These are phyloP conservation scores for Proisotoma minuta DNA, from an alignment of 2,888 invertebrate genomes.

Conservation along the genomic window DNA sequence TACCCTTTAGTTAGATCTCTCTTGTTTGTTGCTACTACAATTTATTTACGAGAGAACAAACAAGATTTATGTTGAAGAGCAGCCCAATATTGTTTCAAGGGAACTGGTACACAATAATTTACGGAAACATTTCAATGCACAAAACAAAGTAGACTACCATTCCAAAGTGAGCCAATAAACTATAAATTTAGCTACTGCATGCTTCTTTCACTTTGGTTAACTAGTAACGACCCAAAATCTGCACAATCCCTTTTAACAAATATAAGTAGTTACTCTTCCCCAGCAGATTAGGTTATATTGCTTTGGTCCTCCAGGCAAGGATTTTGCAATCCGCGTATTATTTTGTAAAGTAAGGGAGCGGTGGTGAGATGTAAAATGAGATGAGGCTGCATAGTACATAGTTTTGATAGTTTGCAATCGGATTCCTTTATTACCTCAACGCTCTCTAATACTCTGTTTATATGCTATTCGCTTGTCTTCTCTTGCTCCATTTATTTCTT, in stretches of 20 bases:
- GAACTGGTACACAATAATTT: slow-evolving; percentile 13
- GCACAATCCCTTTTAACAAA: no score
- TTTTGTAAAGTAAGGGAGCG: no score
- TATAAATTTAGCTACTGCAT: background rate
- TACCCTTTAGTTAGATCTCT: background rate
- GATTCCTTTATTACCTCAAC: background rate
- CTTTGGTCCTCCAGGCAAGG: no score
- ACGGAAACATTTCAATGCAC: slow-evolving; percentile 12
- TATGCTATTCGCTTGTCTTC: background rate
- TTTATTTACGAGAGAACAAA: no score
- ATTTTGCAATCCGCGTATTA: no score
- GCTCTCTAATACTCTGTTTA: background rate
- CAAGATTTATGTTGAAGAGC: slow-evolving; percentile 12
- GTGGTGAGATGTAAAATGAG: no score
- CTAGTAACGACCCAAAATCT: background rate
- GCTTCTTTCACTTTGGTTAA: no score
- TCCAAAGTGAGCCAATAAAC: background rate
- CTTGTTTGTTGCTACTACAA: no score
- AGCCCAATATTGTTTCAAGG: slow-evolving; percentile 6
- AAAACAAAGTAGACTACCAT: background rate
- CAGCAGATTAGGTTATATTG: no score
- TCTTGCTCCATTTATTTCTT: slow-evolving; percentile 11
- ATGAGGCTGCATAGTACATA: no score
- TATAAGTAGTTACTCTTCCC: no score
- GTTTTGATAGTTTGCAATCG: no score